Percentiles rank a stretch among this genome's conserved stretches.
Conservation (phyloP, 2,888 invertebrate species). For the Drosophila antonietae region DNA sequence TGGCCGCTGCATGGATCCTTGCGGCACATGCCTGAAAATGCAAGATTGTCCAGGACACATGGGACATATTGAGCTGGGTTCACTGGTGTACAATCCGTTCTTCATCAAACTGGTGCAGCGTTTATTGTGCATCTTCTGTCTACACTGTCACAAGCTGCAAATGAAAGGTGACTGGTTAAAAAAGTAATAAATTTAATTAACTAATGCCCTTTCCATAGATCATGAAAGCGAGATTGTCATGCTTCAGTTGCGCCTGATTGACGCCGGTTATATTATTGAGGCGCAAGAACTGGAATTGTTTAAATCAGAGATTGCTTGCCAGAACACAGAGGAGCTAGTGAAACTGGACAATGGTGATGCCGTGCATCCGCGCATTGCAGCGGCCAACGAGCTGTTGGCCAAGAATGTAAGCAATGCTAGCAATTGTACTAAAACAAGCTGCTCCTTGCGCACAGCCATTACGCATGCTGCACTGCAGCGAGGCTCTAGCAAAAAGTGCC, state of each 20-base stretch:
- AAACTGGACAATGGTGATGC: constrained; percentile 80
- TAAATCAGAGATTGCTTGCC: constrained; percentile 82
- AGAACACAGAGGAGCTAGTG: constrained; percentile 68
- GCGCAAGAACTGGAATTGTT: constrained; percentile 88
- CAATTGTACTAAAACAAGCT: constrained; percentile 80
- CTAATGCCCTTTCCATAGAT: constrained; percentile 62
- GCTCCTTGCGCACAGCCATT: constrained; percentile 79
- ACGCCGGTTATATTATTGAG: constrained; percentile 90
- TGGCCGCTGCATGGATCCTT: constrained; percentile 86
- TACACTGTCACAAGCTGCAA: constrained; percentile 89
- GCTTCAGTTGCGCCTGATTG: constrained; percentile 90
- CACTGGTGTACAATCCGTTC: constrained; percentile 95
- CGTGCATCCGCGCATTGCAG: constrained; percentile 85
- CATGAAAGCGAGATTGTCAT: constrained; percentile 81
- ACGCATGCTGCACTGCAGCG: constrained; percentile 78
- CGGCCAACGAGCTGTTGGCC: constrained; percentile 84
- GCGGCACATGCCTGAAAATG: constrained; percentile 91
- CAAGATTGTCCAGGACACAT: constrained; percentile 95
- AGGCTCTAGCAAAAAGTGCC: constrained; percentile 72
- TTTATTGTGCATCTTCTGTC: constrained; percentile 89
- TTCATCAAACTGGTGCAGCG: constrained; percentile 91
- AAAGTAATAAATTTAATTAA: background rate
- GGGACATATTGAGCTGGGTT: constrained; percentile 95
- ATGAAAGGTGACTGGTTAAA: constrained; percentile 85
- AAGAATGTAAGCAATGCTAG: constrained; percentile 49